Evolutionary conservation across 2,113 vertebrate species (phyloP), one percentile per base, ranked within the genome.

Genomic region (Corythornis vintsioides): DNA sequence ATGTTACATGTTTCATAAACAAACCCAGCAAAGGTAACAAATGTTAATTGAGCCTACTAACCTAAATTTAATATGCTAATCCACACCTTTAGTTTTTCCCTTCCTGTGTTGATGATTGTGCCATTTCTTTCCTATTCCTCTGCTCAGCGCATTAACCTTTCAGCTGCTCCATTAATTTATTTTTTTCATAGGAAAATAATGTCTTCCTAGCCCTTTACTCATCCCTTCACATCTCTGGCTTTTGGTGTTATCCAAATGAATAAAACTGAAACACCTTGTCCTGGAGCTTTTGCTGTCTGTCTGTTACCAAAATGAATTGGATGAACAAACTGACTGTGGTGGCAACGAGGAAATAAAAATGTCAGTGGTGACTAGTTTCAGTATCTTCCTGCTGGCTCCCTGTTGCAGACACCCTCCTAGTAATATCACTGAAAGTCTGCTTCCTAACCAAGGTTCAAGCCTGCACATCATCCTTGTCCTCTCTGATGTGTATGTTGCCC

Each of bases 1-100:
- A 69, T 48, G 67, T 66, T 80, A 59, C 33, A 85, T 31, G 64
- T 91, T 92, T 92, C 72, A 71, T 67, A 89, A 95, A 82, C 78
- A 92, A 92, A 86, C 40, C 25, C 35, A 88, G 38, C 48, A 78
- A 92, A 95, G 26, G 69, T 80, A 91, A 83, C 28, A 83, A 47
- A 94, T 40, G 60, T 70, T 94, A 94, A 80, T 74, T 77, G 47
- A 59, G 47, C 56, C 59, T 45, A 63, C 85, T 90, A 88, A 91
- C 29, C 25, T 3, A 75, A 69, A 35, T 81, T 73, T 80, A 85
- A 47, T 52, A 79, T n/a, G 15, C 59, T 77, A 76, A 88, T 87
- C 47, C 83, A 40, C 31, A 56, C 24, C 19, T 85, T 89, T 64
- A 88, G 43, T 26, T 91, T 86, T 83, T 94, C 20, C 38, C 18